Conservation (phyloP, 2,797 vertebrate species). For the Cirrhinus molitorella region DNA sequence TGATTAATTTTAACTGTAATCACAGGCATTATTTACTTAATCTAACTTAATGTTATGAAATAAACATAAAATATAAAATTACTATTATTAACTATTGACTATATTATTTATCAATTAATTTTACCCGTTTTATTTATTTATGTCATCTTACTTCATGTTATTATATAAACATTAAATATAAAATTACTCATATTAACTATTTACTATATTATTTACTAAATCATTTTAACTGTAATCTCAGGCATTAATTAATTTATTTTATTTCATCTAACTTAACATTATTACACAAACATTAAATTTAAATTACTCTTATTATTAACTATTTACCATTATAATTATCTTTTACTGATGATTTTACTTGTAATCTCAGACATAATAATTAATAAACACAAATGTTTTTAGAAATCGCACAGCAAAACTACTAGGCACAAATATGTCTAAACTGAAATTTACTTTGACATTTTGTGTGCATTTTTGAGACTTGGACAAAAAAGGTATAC, state of each 20-base stretch:
- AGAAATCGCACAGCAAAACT: neutral
- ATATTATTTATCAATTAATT: no score
- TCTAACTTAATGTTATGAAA: no score
- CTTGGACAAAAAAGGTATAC: neutral
- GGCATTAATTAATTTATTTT: neutral
- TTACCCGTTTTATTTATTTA: no score
- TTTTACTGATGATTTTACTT: neutral
- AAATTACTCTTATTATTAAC: neutral
- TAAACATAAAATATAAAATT: neutral
- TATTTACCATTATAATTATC: neutral
- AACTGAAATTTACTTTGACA: no score
- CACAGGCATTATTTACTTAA: no score
- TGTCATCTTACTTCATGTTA: no score
- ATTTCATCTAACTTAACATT: no score
- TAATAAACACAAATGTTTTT: neutral
- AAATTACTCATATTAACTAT: neutral
- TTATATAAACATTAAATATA: neutral
- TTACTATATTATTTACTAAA: neutral
- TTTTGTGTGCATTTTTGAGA: neutral
- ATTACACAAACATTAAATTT: neutral
- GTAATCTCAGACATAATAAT: neutral
- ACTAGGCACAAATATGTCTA: neutral
- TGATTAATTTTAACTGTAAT: no score
- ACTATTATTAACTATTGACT: neutral
- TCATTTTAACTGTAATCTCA: neutral